Percentiles rank a stretch among this genome's conserved stretches.
Conservation (phyloP, 1,140 invertebrate species). For the Anoplophora glabripennis region DNA sequence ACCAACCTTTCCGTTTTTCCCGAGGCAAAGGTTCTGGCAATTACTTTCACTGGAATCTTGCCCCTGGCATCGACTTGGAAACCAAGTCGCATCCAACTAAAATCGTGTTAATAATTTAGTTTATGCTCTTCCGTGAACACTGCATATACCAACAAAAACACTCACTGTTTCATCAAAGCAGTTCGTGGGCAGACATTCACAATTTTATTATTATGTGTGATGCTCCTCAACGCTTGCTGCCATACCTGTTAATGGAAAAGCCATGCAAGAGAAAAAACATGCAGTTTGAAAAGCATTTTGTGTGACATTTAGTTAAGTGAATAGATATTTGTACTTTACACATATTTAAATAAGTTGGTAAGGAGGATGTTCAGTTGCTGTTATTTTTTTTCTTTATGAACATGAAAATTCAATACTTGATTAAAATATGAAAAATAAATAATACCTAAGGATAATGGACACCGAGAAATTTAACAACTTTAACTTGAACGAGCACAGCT, state of each 20-base stretch:
- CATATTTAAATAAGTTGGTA: too few relatives aligned
- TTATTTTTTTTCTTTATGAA: too few relatives aligned
- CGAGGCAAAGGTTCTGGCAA: constrained; percentile 96
- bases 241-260: constrained; percentile 69
- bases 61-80: constrained; percentile 90
- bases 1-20: constrained; percentile 98
- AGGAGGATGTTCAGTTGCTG: too few relatives aligned
- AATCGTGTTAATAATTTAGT: constrained; percentile 36
- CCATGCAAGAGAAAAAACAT: constrained; percentile 44
- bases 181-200: constrained; percentile 94
- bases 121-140: not conserved
- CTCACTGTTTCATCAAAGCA: constrained; percentile 98
- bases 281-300: not conserved
- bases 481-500: too few relatives aligned
- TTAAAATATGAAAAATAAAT: too few relatives aligned
- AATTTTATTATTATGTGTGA: constrained; percentile 97
- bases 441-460: too few relatives aligned
- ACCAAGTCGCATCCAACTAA: constrained; percentile 95
- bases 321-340: too few relatives aligned
- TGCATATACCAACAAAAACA: constrained; percentile 38
- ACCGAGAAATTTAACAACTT: too few relatives aligned
- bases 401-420: not conserved
- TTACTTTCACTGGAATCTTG: constrained; percentile 95
- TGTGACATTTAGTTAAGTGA: too few relatives aligned
- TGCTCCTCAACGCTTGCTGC: constrained; percentile 82